These are phyloP conservation scores for Eurosta solidaginis DNA, from an alignment of 1,140 invertebrate genomes.

Conservation along the genomic window DNA sequence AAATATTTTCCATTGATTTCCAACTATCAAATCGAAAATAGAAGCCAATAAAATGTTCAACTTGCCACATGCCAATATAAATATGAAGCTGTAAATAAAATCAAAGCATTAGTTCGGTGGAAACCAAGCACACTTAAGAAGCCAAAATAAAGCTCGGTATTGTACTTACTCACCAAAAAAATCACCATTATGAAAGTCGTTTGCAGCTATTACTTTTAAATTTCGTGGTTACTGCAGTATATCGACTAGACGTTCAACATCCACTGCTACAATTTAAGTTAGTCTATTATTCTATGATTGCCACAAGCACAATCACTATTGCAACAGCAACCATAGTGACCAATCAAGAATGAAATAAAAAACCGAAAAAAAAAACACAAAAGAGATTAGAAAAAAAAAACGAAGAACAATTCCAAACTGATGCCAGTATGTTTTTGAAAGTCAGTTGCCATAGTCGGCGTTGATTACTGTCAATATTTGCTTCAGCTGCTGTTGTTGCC, in stretches of 20 bases:
- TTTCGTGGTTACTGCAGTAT: background rate
- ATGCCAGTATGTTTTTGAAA: too few relatives aligned
- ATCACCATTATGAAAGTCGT: background rate
- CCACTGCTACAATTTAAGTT: background rate
- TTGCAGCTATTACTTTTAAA: constrained; percentile 8
- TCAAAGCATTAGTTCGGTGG: background rate
- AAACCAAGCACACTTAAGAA: background rate
- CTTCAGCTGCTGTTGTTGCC: constrained; percentile 40
- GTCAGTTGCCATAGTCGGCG: constrained; percentile 34
- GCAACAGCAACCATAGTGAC: background rate
- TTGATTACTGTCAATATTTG: constrained; percentile 50
- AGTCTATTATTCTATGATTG: background rate
- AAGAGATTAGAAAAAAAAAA: background rate
- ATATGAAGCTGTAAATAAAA: background rate
- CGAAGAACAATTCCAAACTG: background rate
- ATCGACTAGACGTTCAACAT: background rate
- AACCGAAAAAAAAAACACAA: background rate
- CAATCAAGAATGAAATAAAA: background rate
- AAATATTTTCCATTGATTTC: too few relatives aligned
- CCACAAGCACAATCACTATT: background rate
- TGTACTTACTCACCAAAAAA: too few relatives aligned
- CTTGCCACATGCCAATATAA: background rate
- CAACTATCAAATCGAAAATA: background rate
- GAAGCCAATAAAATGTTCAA: background rate
- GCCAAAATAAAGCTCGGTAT: background rate